Conservation (phyloP, 2,797 vertebrate species). For the Masticophis lateralis region DNA sequence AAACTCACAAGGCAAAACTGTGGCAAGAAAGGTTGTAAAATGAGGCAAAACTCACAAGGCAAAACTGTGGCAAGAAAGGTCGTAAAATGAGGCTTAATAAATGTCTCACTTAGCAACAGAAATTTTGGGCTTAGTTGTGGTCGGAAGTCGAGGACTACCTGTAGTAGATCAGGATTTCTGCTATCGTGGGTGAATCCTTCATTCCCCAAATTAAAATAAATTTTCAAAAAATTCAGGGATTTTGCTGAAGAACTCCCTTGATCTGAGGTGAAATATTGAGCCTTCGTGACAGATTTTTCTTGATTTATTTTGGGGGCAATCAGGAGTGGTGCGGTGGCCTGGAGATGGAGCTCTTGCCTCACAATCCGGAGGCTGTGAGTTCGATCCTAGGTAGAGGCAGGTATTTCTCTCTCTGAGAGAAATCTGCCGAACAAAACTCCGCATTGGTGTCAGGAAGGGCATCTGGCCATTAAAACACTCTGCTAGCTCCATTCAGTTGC, state of each 20-base stretch:
- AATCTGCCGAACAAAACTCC: too few relatives aligned
- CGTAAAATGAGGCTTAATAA: not conserved
- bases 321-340: too few relatives aligned
- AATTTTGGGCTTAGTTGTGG: not conserved
- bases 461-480: too few relatives aligned
- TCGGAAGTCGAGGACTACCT: not conserved
- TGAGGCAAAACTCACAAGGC: too few relatives aligned
- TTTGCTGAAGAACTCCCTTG: not conserved
- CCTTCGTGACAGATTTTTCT: not conserved
- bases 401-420: too few relatives aligned
- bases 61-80: not conserved
- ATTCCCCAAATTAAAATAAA: not conserved
- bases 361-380: too few relatives aligned
- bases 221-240: not conserved
- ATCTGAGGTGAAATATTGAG: not conserved
- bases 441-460: too few relatives aligned
- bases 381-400: too few relatives aligned
- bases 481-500: too few relatives aligned
- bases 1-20: too few relatives aligned
- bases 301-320: not conserved
- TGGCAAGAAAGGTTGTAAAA: not conserved
- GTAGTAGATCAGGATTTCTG: not conserved
- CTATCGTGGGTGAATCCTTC: not conserved
- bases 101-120: not conserved
- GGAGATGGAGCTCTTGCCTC: too few relatives aligned